phyloP scores from a whole-genome alignment of 2,888 invertebrate species.

The Therioaphis trifolii region DNA sequence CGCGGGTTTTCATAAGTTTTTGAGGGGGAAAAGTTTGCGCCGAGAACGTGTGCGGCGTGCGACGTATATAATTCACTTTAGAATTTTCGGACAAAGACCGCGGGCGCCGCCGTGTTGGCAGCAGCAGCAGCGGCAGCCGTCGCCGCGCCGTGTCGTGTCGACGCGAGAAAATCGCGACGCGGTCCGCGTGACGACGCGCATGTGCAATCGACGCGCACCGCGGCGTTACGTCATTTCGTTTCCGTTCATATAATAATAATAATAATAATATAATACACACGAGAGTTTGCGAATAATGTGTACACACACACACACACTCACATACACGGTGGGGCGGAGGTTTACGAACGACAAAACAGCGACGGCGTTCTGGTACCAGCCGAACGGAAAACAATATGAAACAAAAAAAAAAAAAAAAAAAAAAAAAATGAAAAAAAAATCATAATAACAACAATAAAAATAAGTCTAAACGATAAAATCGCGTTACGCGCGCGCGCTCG shows the following conservation, averaged over 20 bases:
- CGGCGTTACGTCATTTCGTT: slow-evolving; percentile 35
- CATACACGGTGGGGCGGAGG: neutral
- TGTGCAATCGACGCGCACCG: neutral
- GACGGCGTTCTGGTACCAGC: neutral
- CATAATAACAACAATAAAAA: too few species aligned
- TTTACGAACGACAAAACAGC: slow-evolving; percentile 2
- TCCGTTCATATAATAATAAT: slow-evolving; percentile 25
- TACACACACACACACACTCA: neutral
- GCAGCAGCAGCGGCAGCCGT: too few species aligned
- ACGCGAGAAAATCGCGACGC: neutral
- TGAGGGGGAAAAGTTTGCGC: too few species aligned
- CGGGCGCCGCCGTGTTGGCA: neutral
- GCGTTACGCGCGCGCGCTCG: neutral
- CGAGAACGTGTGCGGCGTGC: too few species aligned
- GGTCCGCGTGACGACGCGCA: neutral
- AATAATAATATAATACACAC: too few species aligned
- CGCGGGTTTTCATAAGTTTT: too few species aligned
- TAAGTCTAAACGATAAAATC: slow-evolving; percentile 31
- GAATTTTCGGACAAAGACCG: neutral
- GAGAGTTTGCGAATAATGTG: too few species aligned
- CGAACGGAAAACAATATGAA: too few species aligned
- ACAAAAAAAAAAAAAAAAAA: neutral
- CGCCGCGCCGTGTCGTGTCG: too few species aligned
- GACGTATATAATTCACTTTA: neutral
- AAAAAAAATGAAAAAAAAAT: neutral